Evolutionary conservation across 2,113 vertebrate species (phyloP).

Genomic region (Heloderma charlesbogerti): DNA sequence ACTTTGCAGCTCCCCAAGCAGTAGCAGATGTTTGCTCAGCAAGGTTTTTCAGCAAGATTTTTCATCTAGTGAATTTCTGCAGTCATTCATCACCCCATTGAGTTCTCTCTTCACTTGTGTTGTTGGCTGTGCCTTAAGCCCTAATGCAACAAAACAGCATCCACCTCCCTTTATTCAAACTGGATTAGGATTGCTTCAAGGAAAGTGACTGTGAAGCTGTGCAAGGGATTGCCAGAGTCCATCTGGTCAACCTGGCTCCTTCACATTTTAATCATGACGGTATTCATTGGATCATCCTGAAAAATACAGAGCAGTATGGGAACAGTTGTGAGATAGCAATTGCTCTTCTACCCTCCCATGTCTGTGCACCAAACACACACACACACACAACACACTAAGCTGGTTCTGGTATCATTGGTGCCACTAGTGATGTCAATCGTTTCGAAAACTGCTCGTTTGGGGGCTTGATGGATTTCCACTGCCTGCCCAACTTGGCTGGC

Average conservation of each 20-base stretch:
- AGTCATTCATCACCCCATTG: neutral
- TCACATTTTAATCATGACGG: neutral
- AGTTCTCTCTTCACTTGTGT: neutral
- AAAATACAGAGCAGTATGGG: neutral
- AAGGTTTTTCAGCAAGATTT: neutral
- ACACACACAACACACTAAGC: no score
- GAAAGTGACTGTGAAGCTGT: neutral
- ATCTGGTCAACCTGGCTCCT: neutral
- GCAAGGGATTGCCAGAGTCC: neutral
- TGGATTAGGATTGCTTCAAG: neutral
- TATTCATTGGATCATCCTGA: neutral
- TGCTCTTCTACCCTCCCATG: neutral
- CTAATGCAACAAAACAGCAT: neutral
- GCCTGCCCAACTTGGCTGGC: no score
- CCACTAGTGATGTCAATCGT: no score
- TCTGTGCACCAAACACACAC: neutral
- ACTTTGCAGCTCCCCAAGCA: neutral
- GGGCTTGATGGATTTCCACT: no score
- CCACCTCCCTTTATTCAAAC: neutral
- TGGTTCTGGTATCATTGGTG: no score
- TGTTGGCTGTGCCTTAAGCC: neutral
- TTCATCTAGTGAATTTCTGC: neutral
- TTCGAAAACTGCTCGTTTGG: no score
- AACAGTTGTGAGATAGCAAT: neutral
- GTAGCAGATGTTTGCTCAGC: neutral